Base-by-base conservation (phyloP, 2,113 vertebrate species). In the Periophthalmus modestus region DNA sequence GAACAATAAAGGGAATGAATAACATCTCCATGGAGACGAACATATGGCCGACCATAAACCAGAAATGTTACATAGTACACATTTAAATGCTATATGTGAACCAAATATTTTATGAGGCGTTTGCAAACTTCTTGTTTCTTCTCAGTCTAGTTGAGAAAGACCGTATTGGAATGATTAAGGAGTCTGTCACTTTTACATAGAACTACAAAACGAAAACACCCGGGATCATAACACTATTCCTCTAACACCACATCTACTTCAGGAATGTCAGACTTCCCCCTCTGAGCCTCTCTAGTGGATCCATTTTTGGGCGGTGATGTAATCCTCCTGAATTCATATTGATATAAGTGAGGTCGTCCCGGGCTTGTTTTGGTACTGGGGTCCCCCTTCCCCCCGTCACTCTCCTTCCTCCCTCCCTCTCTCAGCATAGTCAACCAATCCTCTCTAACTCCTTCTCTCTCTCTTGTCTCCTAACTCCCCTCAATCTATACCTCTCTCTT, bases 251-350 rank as follows among this genome's bases (percentile, higher is more conserved):
- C 82, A 85, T 77, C 82, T 61, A 88, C 75, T 80, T 63, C 47
- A 87, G 75, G 85, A 88, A 89, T 87, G 82, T 82, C 73, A 61
- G 66, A 76, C 77, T 85, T 80, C 81, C 79, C 34, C 72, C 86
- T 47, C 12, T 1, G 75, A 80, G 76, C 86, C 87, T 88, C 90
- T 75, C 78, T 70, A 82, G 79, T 82, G 85, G 86, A 85, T 86
- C 85, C 87, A 87, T 91, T 89, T 80, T 87, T 92, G 73, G 69
- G 71, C 65, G 76, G 66, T 92, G 90, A 92, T 88, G 90, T 91
- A 84, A 91, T 88, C 73, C 85, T 75, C 77, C 83, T 88, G 90
- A 90, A 67, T 69, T 87, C 83, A 81, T 83, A 87, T 85, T 88
- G 82, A 90, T 85, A 78, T 79, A 81, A 82, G 80, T 73, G 61